Percentiles rank a stretch among this genome's conserved stretches.
These are phyloP conservation scores for Troides helena DNA, from an alignment of 2,888 invertebrate species.

Conservation along the genomic window DNA sequence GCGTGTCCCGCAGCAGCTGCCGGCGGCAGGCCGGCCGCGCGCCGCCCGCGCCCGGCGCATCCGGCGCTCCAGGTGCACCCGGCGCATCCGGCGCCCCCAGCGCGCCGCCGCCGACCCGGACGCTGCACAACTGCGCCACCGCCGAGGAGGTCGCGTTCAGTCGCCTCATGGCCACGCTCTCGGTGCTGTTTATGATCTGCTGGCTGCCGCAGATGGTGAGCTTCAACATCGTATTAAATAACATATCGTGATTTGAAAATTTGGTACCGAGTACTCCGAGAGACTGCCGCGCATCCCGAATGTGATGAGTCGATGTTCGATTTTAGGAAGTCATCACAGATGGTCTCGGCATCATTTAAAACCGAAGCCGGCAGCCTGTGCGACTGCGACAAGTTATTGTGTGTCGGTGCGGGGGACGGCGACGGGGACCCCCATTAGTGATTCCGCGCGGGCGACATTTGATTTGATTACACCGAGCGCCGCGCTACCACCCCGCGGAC, in stretches of 20 bases:
- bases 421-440: too few relatives aligned
- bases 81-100: constrained; percentile 55
- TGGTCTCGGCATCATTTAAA: too few relatives aligned
- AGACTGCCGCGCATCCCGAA: too few relatives aligned
- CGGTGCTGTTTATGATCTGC: constrained; percentile 90
- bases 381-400: too few relatives aligned
- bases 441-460: too few relatives aligned
- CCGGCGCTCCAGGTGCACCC: constrained; percentile 35
- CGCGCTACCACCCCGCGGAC: too few relatives aligned
- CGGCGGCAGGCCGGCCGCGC: constrained; percentile 55
- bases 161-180: constrained; percentile 90
- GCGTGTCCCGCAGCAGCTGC: constrained; percentile 66
- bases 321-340: too few relatives aligned
- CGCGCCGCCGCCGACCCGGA: constrained; percentile 45
- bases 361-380: too few relatives aligned
- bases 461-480: too few relatives aligned
- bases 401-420: too few relatives aligned
- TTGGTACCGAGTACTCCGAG: too few relatives aligned
- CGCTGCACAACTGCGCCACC: constrained; percentile 78
- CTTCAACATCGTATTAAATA: not conserved
- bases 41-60: constrained; percentile 52
- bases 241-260: too few relatives aligned
- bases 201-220: constrained; percentile 94
- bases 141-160: constrained; percentile 92
- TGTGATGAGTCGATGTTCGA: not conserved